Conservation (phyloP, 1,140 invertebrate species). For the Brachionus sp. region DNA sequence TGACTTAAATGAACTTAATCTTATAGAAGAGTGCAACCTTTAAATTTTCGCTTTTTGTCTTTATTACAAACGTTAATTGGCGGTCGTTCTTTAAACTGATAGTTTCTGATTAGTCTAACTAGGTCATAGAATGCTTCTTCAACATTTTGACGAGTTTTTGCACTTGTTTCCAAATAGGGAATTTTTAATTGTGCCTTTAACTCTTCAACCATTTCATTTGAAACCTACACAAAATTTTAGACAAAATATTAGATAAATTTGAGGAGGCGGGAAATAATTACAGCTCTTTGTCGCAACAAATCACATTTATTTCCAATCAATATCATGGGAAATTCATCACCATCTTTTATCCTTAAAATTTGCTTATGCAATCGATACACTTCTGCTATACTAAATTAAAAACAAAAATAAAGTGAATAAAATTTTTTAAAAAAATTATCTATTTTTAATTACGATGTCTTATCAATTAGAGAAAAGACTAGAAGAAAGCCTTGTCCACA, state of each 20-base stretch:
- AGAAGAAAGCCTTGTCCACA: slow-evolving; percentile 61
- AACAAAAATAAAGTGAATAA: background rate
- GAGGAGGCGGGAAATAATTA: slow-evolving; percentile 59
- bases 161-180: slow-evolving; percentile 84
- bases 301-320: slow-evolving; percentile 86
- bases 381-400: background rate
- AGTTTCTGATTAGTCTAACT: slow-evolving; percentile 52
- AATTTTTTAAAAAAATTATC: background rate
- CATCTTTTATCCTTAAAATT: slow-evolving; percentile 81
- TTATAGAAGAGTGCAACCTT: background rate
- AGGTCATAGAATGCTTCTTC: slow-evolving; percentile 89
- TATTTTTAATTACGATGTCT: slow-evolving; percentile 81
- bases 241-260: background rate
- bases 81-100: slow-evolving; percentile 26
- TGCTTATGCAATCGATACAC: slow-evolving; percentile 87
- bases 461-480: slow-evolving; percentile 87
- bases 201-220: slow-evolving; percentile 33
- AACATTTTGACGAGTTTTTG: slow-evolving; percentile 86
- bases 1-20: too few species aligned
- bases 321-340: slow-evolving; percentile 83
- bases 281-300: slow-evolving; percentile 76
- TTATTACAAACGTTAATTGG: slow-evolving; percentile 1
- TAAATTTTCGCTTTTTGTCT: slow-evolving; percentile 1
- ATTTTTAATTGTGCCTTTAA: slow-evolving; percentile 30
- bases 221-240: slow-evolving; percentile 14